Evolutionary conservation across 1,140 invertebrate species (phyloP).

Genomic region (Dermatophagoides farinae): DNA sequence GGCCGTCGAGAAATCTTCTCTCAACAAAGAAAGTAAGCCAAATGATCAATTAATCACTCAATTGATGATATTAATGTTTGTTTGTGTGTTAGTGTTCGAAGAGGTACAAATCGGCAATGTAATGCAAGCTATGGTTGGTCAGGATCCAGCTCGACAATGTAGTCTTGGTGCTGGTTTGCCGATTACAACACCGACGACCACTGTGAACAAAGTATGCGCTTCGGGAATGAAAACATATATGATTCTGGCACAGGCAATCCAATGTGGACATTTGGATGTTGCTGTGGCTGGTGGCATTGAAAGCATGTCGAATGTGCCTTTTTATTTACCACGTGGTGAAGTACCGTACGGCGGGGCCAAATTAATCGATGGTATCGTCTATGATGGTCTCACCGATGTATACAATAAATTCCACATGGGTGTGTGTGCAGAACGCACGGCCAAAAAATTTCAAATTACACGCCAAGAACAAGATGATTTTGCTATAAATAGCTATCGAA

Average conservation of each 20-base stretch:
- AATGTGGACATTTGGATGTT: conserved; percentile 27
- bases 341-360: conserved; percentile 82
- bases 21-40: conserved; percentile 27
- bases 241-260: conserved; percentile 34
- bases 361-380: conserved; percentile 75
- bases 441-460: conserved; percentile 65
- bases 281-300: conserved; percentile 24
- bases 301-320: conserved; percentile 29
- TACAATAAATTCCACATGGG: conserved; percentile 98
- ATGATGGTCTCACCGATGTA: conserved; percentile 88
- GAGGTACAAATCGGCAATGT: conserved; percentile 38
- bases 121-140: conserved; percentile 27
- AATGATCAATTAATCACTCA: conserved; percentile 2
- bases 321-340: conserved; percentile 65
- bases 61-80: not conserved
- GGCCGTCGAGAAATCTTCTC: conserved; percentile 56
- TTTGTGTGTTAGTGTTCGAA: conserved; percentile 22
- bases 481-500: conserved; percentile 77
- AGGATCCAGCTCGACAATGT: conserved; percentile 35
- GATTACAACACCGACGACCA: conserved; percentile 29
- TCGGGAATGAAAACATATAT: conserved; percentile 39
- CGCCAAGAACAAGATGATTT: conserved; percentile 82
- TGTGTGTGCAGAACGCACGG: conserved; percentile 90
- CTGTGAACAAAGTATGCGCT: conserved; percentile 38
- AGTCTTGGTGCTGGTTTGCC: conserved; percentile 32